A percentile compares a stretch with the other conserved stretches of the same genome.
These are phyloP conservation scores for Salminus brasiliensis DNA, from an alignment of 2,113 vertebrate genomes.

Conservation along the genomic window DNA sequence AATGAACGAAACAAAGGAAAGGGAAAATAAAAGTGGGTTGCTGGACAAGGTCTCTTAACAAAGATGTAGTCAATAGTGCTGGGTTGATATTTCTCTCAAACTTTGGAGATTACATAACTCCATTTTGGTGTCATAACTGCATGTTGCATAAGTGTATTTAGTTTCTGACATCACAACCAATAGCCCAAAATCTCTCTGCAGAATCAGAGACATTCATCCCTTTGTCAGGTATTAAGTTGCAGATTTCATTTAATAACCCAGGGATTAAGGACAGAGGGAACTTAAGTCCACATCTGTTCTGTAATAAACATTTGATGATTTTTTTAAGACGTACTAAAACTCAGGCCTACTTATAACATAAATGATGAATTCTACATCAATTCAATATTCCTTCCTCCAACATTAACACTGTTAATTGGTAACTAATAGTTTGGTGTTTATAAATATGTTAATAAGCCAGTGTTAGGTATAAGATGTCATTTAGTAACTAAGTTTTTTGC, in stretches of 20 bases:
- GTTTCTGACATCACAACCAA: neutral
- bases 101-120: neutral
- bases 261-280: neutral
- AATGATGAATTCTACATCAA: too few species aligned
- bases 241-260: constrained; percentile 4
- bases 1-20: neutral
- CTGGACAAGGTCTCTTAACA: neutral
- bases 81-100: neutral
- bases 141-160: constrained; percentile 9
- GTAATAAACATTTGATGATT: neutral
- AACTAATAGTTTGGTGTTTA: too few species aligned
- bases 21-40: neutral
- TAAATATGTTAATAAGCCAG: too few species aligned
- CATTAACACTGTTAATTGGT: too few species aligned
- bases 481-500: too few species aligned
- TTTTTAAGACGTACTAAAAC: too few species aligned
- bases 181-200: constrained; percentile 21
- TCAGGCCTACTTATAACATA: too few species aligned
- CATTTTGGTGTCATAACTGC: neutral
- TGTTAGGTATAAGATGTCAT: too few species aligned
- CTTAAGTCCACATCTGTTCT: neutral
- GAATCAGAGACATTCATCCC: constrained; percentile 39
- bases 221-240: constrained; percentile 46
- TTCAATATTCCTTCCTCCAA: too few species aligned
- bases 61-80: neutral